phyloP scores from a whole-genome alignment of 2,888 invertebrate genomes.

The Salticus scenicus region DNA sequence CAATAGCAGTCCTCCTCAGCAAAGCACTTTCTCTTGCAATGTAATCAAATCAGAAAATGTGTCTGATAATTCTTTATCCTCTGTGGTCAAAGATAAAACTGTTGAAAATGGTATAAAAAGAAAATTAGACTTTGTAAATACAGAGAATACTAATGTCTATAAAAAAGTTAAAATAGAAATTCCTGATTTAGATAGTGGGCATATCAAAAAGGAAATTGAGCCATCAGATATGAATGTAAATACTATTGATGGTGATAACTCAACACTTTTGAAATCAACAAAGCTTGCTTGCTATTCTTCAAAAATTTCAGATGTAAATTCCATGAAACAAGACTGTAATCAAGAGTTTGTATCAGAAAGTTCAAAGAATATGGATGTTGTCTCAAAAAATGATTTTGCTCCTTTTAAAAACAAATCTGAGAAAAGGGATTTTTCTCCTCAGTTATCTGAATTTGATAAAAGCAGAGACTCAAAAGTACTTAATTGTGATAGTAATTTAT shows the following conservation, averaged over 20 bases:
- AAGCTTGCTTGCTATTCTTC: no score
- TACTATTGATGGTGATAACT: background rate
- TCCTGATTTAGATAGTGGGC: background rate
- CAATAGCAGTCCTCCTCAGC: background rate
- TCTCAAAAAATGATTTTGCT: no score
- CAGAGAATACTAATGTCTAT: background rate
- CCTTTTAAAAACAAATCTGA: no score
- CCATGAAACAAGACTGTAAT: no score
- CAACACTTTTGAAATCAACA: no score
- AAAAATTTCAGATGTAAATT: no score
- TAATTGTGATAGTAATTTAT: background rate
- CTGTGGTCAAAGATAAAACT: no score
- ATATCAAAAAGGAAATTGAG: background rate
- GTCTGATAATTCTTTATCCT: background rate
- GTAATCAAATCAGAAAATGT: background rate
- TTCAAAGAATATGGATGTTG: no score
- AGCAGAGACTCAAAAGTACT: background rate
- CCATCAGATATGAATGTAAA: background rate
- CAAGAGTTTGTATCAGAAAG: no score
- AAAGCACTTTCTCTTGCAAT: background rate
- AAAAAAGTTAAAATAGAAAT: constrained; percentile 11
- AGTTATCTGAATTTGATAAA: no score
- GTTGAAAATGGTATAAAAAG: background rate
- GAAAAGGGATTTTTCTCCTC: background rate
- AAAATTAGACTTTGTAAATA: background rate